These are phyloP conservation scores for Stratiomys singularior DNA, from an alignment of 2,888 invertebrate genomes.

Conservation along the genomic window DNA sequence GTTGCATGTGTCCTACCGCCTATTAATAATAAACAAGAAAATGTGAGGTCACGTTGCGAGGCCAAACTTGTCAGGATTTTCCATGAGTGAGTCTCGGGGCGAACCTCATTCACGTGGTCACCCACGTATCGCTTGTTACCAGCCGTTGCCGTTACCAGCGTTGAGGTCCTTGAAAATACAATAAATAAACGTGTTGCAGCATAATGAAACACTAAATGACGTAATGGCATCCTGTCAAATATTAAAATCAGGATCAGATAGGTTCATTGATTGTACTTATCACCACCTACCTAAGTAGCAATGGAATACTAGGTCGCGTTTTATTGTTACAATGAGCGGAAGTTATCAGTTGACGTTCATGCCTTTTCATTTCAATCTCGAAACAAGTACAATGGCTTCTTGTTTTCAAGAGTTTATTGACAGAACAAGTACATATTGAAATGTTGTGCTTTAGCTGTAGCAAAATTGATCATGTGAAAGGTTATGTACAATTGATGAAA, in stretches of 20 bases:
- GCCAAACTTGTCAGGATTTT: neutral
- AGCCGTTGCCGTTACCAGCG: neutral
- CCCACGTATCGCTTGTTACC: neutral
- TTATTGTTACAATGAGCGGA: neutral
- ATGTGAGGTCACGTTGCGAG: conserved; percentile 3
- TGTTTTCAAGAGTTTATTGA: no score
- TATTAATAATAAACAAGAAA: conserved; percentile 11
- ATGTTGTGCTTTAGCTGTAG: no score
- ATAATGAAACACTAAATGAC: neutral
- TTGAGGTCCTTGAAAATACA: neutral
- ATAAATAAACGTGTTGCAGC: neutral
- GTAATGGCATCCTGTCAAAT: neutral
- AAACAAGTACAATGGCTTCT: neutral
- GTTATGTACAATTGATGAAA: no score
- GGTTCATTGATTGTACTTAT: neutral
- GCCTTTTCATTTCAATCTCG: neutral
- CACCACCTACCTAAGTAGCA: neutral
- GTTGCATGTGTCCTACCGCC: neutral
- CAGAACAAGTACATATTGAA: no score
- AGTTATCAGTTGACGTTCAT: neutral
- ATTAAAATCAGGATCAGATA: neutral
- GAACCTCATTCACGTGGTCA: neutral
- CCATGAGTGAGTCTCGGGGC: neutral
- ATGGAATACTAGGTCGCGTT: neutral
- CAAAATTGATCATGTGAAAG: no score